Base-by-base conservation (phyloP, 2,113 vertebrate genomes). In the Puffinus mauretanicus region DNA sequence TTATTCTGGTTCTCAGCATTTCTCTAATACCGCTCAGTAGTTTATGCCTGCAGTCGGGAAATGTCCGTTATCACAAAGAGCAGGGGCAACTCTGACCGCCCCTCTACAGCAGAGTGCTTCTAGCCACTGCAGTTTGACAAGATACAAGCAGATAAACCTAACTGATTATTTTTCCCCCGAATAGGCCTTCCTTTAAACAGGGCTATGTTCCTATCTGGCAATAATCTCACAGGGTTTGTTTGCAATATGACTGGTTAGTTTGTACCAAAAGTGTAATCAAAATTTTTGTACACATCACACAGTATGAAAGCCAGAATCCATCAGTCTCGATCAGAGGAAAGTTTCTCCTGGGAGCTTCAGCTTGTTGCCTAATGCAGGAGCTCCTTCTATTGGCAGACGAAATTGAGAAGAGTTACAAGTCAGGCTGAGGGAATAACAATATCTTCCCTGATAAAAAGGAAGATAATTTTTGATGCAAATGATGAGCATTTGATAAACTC, bases 371-470 rank as follows among this genome's bases (percentile, higher is more conserved):
- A 86, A 92, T 69, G 51, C 89, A 96, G 84, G 92, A 97, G 97
- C 95, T 96, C 94, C 94, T 96, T 96, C 94, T 94, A 77, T 96
- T 77, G 96, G 93, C 44, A 94, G 85, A 62, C 1, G 2, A 81
- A 81, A 94, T 24, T n/a, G n/a, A 81, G 54, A 24, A 66, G 38
- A 70, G 7, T 51, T 88, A 24, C 9, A 24, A 79, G 38, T 42
- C 36, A 70, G 17, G 7, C 57, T 73, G 40, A 40, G 40, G 40
- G 40, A 40, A 40, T 13, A 40, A 40, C 11, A 40, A 40, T 40
- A 40, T 40, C 40, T 40, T 40, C 40, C 40, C 7, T 19, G 6
- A 38, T 10, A 36, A 65, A 86, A 69, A 7, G 30, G 18, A 34
- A 60, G 13, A 57, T 4, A 26, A 13, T 6, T 61, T 71, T 55